These are phyloP conservation scores for Hippocampus mohnikei DNA, from an alignment of 2,113 vertebrate genomes.

Conservation along the genomic window DNA sequence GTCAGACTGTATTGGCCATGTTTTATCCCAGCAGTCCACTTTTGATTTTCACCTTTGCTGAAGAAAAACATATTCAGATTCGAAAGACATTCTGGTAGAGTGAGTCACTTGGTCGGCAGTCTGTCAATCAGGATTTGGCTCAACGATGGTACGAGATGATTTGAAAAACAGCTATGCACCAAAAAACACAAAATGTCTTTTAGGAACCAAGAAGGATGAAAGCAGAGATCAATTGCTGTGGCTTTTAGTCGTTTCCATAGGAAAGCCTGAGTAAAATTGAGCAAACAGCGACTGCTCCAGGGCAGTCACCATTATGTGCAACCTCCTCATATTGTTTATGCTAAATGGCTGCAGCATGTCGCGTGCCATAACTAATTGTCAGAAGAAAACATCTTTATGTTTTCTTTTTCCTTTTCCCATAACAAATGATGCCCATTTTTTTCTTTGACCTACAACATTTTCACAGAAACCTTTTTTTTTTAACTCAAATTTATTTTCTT, in stretches of 20 bases:
- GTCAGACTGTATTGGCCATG: not conserved
- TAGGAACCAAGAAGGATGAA: not conserved
- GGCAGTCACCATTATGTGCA: too few species aligned
- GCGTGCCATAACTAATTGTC: not conserved
- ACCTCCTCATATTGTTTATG: not conserved
- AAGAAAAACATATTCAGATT: not conserved
- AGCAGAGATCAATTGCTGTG: not conserved
- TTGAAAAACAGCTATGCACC: not conserved
- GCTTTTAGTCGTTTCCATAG: not conserved
- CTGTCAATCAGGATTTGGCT: not conserved
- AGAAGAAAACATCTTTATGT: too few species aligned
- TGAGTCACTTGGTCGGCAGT: not conserved
- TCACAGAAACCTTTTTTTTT: too few species aligned
- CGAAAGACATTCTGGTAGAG: not conserved
- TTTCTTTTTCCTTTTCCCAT: too few species aligned
- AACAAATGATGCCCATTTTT: too few species aligned
- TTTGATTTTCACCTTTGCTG: not conserved
- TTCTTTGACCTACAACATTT: too few species aligned
- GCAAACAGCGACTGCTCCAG: not conserved
- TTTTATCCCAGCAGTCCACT: not conserved
- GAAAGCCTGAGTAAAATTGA: not conserved
- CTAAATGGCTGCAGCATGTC: not conserved
- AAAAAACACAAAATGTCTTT: not conserved
- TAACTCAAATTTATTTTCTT: too few species aligned
- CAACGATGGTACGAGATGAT: not conserved